Percentiles rank a stretch among this genome's conserved stretches.
phyloP scores from a whole-genome alignment of 2,888 invertebrate species.

The Volucella zonaria region DNA sequence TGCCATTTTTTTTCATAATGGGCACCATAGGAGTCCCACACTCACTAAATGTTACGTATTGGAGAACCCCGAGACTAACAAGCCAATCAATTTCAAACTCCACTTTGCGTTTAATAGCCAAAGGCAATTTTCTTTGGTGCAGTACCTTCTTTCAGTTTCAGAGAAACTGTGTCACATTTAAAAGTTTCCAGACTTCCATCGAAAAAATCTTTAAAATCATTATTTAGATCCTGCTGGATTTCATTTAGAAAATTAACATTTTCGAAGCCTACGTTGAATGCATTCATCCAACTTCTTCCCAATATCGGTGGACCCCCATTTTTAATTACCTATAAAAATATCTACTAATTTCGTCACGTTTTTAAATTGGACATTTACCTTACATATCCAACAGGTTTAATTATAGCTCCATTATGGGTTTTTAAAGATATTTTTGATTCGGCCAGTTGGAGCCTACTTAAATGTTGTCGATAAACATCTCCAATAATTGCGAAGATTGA shows the following conservation, averaged over 20 bases:
- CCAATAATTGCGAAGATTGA: slow-evolving; percentile 35
- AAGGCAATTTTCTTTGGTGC: slow-evolving; percentile 62
- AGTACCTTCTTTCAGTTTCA: slow-evolving; percentile 33
- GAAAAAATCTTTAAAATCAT: slow-evolving; percentile 29
- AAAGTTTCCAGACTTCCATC: slow-evolving; percentile 34
- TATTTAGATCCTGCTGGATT: slow-evolving; percentile 16
- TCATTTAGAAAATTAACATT: slow-evolving; percentile 29
- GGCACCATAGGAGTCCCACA: slow-evolving; percentile 80
- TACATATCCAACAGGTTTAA: too few relatives aligned
- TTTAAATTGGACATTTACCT: too few relatives aligned
- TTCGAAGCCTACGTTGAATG: slow-evolving; percentile 36
- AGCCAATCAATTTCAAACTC: slow-evolving; percentile 47
- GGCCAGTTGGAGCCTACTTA: neutral
- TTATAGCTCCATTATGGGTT: too few relatives aligned
- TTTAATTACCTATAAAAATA: slow-evolving; percentile 29
- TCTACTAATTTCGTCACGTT: too few relatives aligned
- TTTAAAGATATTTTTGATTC: too few relatives aligned
- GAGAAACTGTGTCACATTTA: slow-evolving; percentile 35
- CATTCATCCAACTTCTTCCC: slow-evolving; percentile 41
- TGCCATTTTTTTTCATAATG: slow-evolving; percentile 78
- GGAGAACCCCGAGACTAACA: slow-evolving; percentile 45
- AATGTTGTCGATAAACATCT: slow-evolving; percentile 44
- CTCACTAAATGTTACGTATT: too few relatives aligned
- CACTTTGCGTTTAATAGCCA: slow-evolving; percentile 47
- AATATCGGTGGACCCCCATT: slow-evolving; percentile 43